phyloP scores from a whole-genome alignment of 2,797 vertebrate species.

The Sebastes kiyomatsui region DNA sequence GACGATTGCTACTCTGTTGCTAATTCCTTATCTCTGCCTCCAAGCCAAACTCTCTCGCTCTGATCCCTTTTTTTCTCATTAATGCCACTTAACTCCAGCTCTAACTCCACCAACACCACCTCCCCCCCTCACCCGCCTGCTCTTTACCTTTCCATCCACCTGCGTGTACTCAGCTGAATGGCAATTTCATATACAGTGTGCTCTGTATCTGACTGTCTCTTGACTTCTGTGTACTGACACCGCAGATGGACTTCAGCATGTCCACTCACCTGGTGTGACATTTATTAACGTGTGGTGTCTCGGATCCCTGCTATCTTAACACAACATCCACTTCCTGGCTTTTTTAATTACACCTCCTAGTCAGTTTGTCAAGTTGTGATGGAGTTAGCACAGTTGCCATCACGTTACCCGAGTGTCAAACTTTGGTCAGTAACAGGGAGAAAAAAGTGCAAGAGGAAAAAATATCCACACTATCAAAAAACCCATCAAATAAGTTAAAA shows the following conservation, averaged over 20 bases:
- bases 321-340: not conserved
- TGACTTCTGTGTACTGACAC: not conserved
- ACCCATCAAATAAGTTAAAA: too few species aligned
- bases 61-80: slow-evolving; percentile 9
- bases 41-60: slow-evolving; percentile 17
- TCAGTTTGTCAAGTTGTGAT: not conserved
- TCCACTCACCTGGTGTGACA: not conserved
- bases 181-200: not conserved
- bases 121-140: not conserved
- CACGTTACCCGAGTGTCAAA: not conserved
- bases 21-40: slow-evolving; percentile 44
- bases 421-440: not conserved
- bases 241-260: not conserved
- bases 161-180: not conserved
- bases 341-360: not conserved
- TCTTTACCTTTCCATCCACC: not conserved
- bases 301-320: not conserved
- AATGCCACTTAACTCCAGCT: slow-evolving; percentile 19
- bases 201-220: not conserved
- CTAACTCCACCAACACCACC: not conserved
- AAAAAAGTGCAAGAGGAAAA: too few species aligned
- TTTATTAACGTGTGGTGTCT: not conserved
- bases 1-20: slow-evolving; percentile 1
- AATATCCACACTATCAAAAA: too few species aligned
- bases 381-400: not conserved